Evolutionary conservation across 1,140 invertebrate species (phyloP), one percentile per base, ranked within the genome.

Genomic region (Neodiprion fabricii): DNA sequence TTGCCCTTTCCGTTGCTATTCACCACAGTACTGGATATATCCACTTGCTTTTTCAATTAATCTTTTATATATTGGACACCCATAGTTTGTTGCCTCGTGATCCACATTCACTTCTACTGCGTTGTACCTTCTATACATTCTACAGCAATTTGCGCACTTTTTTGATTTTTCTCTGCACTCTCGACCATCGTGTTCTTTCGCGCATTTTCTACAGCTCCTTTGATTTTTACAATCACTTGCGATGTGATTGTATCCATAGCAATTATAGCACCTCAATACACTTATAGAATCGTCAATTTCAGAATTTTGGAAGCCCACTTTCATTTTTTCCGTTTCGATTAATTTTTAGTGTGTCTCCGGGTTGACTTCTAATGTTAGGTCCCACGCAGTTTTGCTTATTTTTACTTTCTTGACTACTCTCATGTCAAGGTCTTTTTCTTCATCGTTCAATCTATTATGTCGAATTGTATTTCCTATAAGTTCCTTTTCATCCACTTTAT

Each of bases 301-400:
- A 71, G 49, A 75, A 11, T 48, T 75, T 75, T 75, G 53, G 61
- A 48, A 75, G 9, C 74, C 74, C 7, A 75, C 48, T 67, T 66
- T 75, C 7, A 75, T 67, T 71, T 48, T 61, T 17, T 7, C 49
- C 48, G 70, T 67, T 17, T 75, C 48, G 3, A 75, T 11, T 4
- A 75, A 66, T 5, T 12, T 9, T 71, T 75, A 47, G 65, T 75
- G 70, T 1, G 67, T 67, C 40, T n/a, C 48, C 65, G 74, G 69
- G 21, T 40, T 48, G 10, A 75, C 23, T 75, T 75, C 50, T 0
- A 71, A 7, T 7, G 71, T 71, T 9, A 75, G 53, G 5, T 67
- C 50, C 7, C 12, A 40, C 50, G 21, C 40, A 17, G 8, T 21
- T 49, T 71, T 7, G 4, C 71, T 71, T 0, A 53, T 71, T 48